Base-by-base conservation (phyloP, 2,888 invertebrate genomes). In the Antitype chi region DNA sequence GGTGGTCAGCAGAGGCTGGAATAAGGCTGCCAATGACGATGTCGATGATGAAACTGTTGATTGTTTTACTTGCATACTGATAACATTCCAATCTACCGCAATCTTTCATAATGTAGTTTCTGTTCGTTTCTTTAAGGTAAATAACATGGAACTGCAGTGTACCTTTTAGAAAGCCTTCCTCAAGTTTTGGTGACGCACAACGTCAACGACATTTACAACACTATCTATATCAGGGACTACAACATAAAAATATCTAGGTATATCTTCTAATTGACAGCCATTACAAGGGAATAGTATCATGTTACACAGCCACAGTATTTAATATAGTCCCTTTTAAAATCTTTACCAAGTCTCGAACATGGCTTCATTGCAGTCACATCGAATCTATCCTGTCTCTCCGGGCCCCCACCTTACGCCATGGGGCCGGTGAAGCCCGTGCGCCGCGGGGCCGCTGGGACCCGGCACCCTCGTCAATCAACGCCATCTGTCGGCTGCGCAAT, bases 391-490 rank as follows among this genome's bases (percentile, higher is more conserved):
- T 25, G 60, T 76, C 49, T 55, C 66, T 62, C 28, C 0, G 49
- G 75, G 47, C n/a, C 15, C 38, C 25, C 32, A 32, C 20, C 13
- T 1, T 11, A 52, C 57, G 7, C 32, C 25, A n/a, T 43, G 23
- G 47, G 25, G 32, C 70, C n/a, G 23, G 63, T 28, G 23, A 25
- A 9, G 4, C 70, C 15, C n/a, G n/a, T 20, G n/a, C 62, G 68
- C 52, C 25, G 20, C 17, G 80, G 67, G 77, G 64, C 70, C 63
- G 25, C 28, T 25, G 43, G 38, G 75, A 49, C 25, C 74, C 78
- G 57, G 71, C 72, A 87, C 89, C 89, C 88, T 85, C 82, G 88
- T 89, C 89, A 87, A 87, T 88, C 89, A 82, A 70, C 86, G 89
- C 87, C 87, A 85, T 85, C 88, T 84, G 79, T 87, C 87, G 64